A percentile compares a stretch with the other conserved stretches of the same genome.
Evolutionary conservation across 2,113 vertebrate genomes (phyloP).

Genomic region (Amazona guildingii): DNA sequence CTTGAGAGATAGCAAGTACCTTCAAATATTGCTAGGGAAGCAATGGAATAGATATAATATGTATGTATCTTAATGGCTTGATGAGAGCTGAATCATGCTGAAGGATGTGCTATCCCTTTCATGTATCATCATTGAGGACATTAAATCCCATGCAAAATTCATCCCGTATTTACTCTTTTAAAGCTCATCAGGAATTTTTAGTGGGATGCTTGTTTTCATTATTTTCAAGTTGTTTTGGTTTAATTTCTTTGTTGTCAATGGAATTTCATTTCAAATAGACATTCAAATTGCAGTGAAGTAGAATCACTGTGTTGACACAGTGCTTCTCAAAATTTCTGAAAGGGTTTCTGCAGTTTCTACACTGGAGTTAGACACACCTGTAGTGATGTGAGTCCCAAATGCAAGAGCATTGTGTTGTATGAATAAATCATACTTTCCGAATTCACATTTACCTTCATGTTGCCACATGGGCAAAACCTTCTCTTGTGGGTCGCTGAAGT

Average conservation of each 20-base stretch:
- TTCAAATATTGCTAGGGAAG: neutral
- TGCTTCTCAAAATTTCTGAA: neutral
- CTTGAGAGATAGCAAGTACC: neutral
- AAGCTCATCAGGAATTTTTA: neutral
- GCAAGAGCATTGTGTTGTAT: fast-evolving
- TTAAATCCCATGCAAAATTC: neutral
- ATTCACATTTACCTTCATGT: neutral
- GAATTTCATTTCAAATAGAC: neutral
- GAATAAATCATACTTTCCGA: neutral
- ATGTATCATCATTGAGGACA: neutral
- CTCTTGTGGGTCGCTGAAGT: neutral
- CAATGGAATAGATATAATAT: neutral
- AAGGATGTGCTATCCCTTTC: neutral
- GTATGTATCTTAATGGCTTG: neutral
- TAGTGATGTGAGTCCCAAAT: neutral
- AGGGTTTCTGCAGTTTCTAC: neutral
- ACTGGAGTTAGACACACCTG: neutral
- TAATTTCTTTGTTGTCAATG: neutral
- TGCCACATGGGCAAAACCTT: neutral
- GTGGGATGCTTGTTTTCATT: neutral
- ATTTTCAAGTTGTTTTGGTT: neutral
- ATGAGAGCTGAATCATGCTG: neutral
- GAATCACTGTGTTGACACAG: neutral
- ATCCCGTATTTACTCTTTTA: neutral
- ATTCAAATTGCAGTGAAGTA: neutral